These are phyloP conservation scores for Triplophysa bombifrons DNA, from an alignment of 2,797 vertebrate species.

Conservation along the genomic window DNA sequence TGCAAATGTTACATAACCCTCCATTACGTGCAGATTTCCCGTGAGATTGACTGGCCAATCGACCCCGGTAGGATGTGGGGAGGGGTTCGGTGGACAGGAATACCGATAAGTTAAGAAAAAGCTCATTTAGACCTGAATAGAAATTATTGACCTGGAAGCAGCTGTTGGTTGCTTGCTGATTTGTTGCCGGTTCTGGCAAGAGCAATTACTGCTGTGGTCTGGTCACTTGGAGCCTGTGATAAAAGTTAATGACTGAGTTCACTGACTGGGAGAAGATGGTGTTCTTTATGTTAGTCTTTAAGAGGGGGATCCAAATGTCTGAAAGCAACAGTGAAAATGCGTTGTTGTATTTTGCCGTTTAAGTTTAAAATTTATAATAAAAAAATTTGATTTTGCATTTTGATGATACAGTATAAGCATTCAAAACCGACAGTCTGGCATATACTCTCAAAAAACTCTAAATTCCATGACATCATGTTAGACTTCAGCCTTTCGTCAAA, in stretches of 20 bases:
- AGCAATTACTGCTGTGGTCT: conserved; percentile 59
- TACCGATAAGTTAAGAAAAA: conserved; percentile 64
- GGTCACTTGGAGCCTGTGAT: conserved; percentile 43
- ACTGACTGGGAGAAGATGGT: conserved; percentile 8
- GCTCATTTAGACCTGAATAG: conserved; percentile 63
- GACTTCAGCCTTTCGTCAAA: too few relatives aligned
- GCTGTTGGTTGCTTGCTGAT: conserved; percentile 62
- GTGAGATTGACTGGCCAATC: conserved; percentile 61
- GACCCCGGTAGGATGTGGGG: conserved; percentile 61
- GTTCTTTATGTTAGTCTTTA: conserved; percentile 5
- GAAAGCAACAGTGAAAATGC: neutral
- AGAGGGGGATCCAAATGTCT: neutral
- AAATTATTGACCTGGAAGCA: conserved; percentile 66
- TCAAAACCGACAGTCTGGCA: too few relatives aligned
- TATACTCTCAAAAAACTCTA: too few relatives aligned
- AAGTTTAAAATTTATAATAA: neutral
- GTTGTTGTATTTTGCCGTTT: neutral
- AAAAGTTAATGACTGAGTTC: conserved; percentile 39
- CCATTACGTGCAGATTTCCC: conserved; percentile 60
- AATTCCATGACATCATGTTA: too few relatives aligned
- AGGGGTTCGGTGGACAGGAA: conserved; percentile 58
- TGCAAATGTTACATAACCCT: conserved; percentile 59
- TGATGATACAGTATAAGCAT: too few relatives aligned
- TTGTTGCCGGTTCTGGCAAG: conserved; percentile 62
- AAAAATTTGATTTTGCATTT: neutral